Evolutionary conservation across 1,140 invertebrate species (phyloP).

Genomic region (Globodera rostochiensis): DNA sequence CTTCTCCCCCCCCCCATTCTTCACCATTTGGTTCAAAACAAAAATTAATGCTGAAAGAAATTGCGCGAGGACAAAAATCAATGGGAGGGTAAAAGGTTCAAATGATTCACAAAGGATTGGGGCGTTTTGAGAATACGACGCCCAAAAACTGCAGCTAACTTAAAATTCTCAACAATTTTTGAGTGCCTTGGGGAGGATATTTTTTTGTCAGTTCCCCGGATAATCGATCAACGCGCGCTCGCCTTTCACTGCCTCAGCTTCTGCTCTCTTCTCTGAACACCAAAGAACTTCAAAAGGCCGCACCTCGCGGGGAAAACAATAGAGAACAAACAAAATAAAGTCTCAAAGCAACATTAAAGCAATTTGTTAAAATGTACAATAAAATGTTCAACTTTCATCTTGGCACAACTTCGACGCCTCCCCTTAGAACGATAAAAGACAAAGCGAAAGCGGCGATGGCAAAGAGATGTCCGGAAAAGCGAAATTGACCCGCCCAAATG

Average conservation of each 20-base stretch:
- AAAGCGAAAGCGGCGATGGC: constrained; percentile 22
- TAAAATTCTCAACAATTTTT: neutral
- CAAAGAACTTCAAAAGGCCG: neutral
- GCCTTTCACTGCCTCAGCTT: neutral
- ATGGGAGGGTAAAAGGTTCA: neutral
- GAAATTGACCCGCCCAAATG: constrained; percentile 32
- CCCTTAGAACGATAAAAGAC: constrained; percentile 6
- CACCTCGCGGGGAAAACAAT: neutral
- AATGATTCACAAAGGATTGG: neutral
- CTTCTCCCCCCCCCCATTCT: neutral
- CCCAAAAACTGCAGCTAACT: too few species aligned
- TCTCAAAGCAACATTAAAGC: neutral
- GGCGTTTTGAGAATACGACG: too few species aligned
- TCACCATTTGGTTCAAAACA: neutral
- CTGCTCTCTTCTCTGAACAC: neutral
- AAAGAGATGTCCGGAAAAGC: constrained; percentile 42
- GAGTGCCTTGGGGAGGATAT: neutral
- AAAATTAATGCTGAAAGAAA: neutral
- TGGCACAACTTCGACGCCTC: neutral
- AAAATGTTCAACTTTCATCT: neutral
- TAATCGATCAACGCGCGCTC: neutral
- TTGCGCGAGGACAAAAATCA: neutral
- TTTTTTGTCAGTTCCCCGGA: neutral
- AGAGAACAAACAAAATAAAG: constrained; percentile 8
- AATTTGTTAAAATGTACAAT: neutral